phyloP scores from a whole-genome alignment of 1,140 invertebrate species.

The Drosophila murphyi region DNA sequence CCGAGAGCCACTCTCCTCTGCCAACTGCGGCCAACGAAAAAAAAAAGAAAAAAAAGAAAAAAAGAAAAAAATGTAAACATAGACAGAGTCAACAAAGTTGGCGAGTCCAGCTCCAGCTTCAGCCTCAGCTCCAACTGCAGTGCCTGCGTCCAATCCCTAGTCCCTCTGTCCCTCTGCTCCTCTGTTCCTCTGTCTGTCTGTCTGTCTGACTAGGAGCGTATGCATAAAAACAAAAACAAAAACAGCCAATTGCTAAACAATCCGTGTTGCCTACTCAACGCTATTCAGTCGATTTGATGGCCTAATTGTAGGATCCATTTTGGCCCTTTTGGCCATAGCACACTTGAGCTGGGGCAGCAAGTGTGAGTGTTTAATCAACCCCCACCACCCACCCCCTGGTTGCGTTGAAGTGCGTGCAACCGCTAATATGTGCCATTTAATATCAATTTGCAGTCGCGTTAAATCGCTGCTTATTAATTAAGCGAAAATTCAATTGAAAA shows the following conservation, averaged over 20 bases:
- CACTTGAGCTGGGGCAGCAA: not conserved
- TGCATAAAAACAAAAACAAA: not conserved
- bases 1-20: too few species aligned
- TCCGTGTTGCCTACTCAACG: conserved; percentile 7
- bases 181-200: too few species aligned
- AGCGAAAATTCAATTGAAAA: conserved; percentile 45
- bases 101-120: conserved; percentile 6
- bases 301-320: conserved; percentile 24
- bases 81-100: conserved; percentile 76
- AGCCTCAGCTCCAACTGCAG: not conserved
- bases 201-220: not conserved
- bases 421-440: conserved; percentile 73
- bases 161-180: not conserved
- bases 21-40: too few species aligned
- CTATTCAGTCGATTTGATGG: conserved; percentile 34
- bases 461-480: conserved; percentile 79
- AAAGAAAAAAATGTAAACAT: conserved; percentile 64
- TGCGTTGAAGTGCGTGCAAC: conserved; percentile 48
- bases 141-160: too few species aligned
- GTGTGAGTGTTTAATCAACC: not conserved
- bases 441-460: conserved; percentile 73
- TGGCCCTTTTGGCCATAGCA: conserved; percentile 2
- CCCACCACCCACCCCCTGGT: not conserved
- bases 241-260: conserved; percentile 68
- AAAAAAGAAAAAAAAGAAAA: not conserved